These are phyloP conservation scores for Drosophila antonietae DNA, from an alignment of 2,888 invertebrate genomes.

Conservation along the genomic window DNA sequence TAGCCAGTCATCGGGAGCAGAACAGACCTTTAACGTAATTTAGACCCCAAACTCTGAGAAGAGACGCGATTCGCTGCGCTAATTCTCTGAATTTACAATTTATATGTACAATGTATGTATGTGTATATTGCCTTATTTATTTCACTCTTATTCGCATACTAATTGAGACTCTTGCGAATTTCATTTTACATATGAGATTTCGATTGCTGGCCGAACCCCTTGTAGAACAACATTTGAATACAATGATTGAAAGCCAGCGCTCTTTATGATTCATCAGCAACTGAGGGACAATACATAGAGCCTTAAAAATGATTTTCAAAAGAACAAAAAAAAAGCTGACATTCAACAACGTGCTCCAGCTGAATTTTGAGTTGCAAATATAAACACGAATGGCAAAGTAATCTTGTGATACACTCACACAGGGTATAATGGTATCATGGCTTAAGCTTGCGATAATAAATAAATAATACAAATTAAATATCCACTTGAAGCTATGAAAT, in stretches of 20 bases:
- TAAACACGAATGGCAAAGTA: slow-evolving; percentile 24
- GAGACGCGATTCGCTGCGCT: slow-evolving; percentile 34
- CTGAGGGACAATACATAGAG: not conserved
- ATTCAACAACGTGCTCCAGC: slow-evolving; percentile 37
- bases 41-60: slow-evolving; percentile 32
- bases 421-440: not conserved
- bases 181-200: slow-evolving; percentile 33
- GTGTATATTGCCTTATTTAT: slow-evolving; percentile 35
- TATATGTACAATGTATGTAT: slow-evolving; percentile 4
- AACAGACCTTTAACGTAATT: slow-evolving; percentile 49
- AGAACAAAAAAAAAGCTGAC: slow-evolving; percentile 20
- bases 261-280: slow-evolving; percentile 55
- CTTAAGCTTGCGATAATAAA: not conserved
- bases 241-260: slow-evolving; percentile 52
- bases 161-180: slow-evolving; percentile 45
- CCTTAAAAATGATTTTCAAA: slow-evolving; percentile 10
- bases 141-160: slow-evolving; percentile 52
- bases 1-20: slow-evolving; percentile 45
- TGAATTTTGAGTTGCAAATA: slow-evolving; percentile 16
- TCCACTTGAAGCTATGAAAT: not conserved
- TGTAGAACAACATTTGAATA: slow-evolving; percentile 47
- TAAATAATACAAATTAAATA: not conserved
- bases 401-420: slow-evolving; percentile 2
- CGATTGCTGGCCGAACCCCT: slow-evolving; percentile 36
- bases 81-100: slow-evolving; percentile 35